Percentiles rank a stretch among this genome's conserved stretches.
phyloP scores from a whole-genome alignment of 2,113 vertebrate genomes.

The Platichthys stellatus region DNA sequence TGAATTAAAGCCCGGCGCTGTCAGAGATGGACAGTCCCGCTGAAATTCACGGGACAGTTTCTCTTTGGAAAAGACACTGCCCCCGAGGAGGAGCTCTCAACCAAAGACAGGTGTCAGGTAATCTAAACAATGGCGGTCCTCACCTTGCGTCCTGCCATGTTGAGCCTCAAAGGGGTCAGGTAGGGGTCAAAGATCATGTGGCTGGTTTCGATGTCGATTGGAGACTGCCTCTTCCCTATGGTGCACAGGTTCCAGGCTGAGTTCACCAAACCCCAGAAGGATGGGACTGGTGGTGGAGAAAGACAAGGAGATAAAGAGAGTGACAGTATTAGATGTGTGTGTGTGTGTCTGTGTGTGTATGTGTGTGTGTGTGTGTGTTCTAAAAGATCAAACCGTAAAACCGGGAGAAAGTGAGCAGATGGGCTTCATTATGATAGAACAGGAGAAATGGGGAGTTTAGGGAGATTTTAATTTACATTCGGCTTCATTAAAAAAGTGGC shows the following conservation, averaged over 20 bases:
- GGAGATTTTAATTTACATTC: slow-evolving; percentile 52
- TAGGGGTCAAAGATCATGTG: slow-evolving; percentile 99
- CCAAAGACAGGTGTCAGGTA: neutral
- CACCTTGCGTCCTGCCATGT: slow-evolving; percentile 96
- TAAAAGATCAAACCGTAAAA: slow-evolving; percentile 33
- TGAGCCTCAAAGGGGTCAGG: slow-evolving; percentile 93
- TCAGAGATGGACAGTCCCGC: neutral
- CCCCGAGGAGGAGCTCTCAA: neutral
- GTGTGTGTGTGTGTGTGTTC: neutral
- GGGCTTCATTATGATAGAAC: slow-evolving; percentile 39
- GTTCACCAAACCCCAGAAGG: slow-evolving; percentile 99
- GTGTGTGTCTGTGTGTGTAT: neutral
- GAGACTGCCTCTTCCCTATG: slow-evolving; percentile 96
- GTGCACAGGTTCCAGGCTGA: slow-evolving; percentile 98
- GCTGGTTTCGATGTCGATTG: slow-evolving; percentile 97
- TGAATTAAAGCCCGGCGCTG: neutral
- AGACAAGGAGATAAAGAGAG: neutral
- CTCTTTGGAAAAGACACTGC: neutral
- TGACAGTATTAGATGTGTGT: neutral
- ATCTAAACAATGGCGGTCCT: neutral
- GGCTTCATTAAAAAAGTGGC: slow-evolving; percentile 47
- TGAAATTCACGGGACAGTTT: neutral
- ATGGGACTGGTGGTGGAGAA: slow-evolving; percentile 86
- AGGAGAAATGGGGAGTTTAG: slow-evolving; percentile 35
- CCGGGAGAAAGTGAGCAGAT: slow-evolving; percentile 21